Conservation (phyloP, 2,888 invertebrate species). For the Nymphalis polychloros region DNA sequence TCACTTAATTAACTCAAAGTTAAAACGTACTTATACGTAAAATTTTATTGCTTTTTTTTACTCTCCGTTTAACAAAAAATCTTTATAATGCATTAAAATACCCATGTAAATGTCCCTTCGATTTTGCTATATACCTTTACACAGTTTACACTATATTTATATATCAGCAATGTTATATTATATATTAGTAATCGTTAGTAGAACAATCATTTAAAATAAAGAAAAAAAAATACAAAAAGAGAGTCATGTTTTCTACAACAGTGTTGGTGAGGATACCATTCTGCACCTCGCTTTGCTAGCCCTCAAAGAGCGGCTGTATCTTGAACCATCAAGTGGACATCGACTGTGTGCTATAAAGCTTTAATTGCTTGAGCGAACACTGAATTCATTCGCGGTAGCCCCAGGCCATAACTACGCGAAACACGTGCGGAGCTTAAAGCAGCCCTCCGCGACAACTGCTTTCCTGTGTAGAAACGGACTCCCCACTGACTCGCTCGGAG, state of each 20-base stretch:
- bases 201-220: neutral
- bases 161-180: too few relatives aligned
- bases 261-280: constrained; percentile 9
- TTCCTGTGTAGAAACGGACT: constrained; percentile 60
- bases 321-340: neutral
- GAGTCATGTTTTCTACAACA: constrained; percentile 19
- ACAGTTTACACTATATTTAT: too few relatives aligned
- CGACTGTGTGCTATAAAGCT: constrained; percentile 5
- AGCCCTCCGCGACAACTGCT: constrained; percentile 48
- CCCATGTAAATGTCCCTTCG: too few relatives aligned
- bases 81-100: too few relatives aligned
- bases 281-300: constrained; percentile 12
- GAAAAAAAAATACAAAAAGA: neutral
- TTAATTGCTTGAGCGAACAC: neutral
- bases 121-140: too few relatives aligned
- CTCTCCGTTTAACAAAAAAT: too few relatives aligned
- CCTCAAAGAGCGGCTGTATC: neutral
- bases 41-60: too few relatives aligned
- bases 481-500: constrained; percentile 24
- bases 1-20: too few relatives aligned
- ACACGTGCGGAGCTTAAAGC: constrained; percentile 44
- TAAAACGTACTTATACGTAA: too few relatives aligned
- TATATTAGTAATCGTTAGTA: neutral
- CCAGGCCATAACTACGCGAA: neutral
- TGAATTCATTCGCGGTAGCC: constrained; percentile 25